Evolutionary conservation across 2,888 invertebrate genomes (phyloP), one percentile per base, ranked within the genome.

Genomic region (Ectemnius cavifrons): DNA sequence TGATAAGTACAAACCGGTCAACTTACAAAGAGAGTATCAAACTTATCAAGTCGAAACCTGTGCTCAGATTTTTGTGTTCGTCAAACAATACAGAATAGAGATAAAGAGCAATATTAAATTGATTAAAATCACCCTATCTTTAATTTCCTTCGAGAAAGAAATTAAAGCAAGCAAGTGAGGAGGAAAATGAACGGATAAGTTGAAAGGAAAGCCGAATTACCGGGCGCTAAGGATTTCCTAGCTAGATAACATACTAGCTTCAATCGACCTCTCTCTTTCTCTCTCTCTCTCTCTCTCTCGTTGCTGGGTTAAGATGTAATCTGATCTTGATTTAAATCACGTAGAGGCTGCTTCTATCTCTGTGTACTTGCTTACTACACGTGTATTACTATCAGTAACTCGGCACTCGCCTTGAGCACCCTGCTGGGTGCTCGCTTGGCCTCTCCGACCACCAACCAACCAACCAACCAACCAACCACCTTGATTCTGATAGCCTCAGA

Each of bases 251-350:
- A 79, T 77, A 74, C 77, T 23, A 23, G 23, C 47, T 47, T n/a
- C 2, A 47, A 67, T 52, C 27, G 14, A 14, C n/a, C 2, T 47
- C 47, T 47, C 13, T 47, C 11, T 4, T 5, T n/a, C 47, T 58
- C 23, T n/a, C 52, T 52, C 52, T 16, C 16, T 52, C 52, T 52
- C 14, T 52, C 27, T 14, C 2, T 4, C 47, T 37, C 5, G 37
- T 11, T 6, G 37, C 3, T 66, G 78, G 73, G 80, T 69, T 63
- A 74, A 82, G 85, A 87, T 88, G 81, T 72, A 84, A 86, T 88
- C 88, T 78, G 82, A 88, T 89, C 89, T 88, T 88, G 89, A 89
- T 89, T 89, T 89, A 86, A 88, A 89, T 90, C 89, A 89, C 90
- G 89, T 89, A 89, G 84, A 81, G 80, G 69, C 62, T 52, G 60